Conservation (phyloP, 2,888 invertebrate genomes). For the Epicampocera succincta region DNA sequence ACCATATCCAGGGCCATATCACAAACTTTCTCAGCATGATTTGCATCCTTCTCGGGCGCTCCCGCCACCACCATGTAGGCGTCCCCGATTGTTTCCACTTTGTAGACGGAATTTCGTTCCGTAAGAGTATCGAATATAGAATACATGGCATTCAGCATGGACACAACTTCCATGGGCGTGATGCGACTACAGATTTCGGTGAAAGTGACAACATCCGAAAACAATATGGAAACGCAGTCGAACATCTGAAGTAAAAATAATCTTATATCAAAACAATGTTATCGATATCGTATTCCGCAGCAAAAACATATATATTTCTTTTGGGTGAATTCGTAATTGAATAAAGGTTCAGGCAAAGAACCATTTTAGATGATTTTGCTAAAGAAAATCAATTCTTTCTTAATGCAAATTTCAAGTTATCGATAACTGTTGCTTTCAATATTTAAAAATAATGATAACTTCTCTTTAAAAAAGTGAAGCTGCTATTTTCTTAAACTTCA, state of each 20-base stretch:
- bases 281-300: too few relatives aligned
- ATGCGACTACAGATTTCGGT: conserved; percentile 98
- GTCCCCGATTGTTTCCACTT: conserved; percentile 99
- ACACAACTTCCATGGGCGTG: conserved; percentile 98
- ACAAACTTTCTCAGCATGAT: conserved; percentile 95
- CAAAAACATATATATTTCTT: too few relatives aligned
- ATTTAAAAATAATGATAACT: too few relatives aligned
- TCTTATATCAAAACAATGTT: background rate
- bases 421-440: too few relatives aligned
- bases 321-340: too few relatives aligned
- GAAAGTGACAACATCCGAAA: conserved; percentile 98
- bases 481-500: too few relatives aligned
- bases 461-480: too few relatives aligned
- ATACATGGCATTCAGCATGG: conserved; percentile 98
- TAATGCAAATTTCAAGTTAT: too few relatives aligned
- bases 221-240: conserved; percentile 96
- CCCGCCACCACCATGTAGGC: conserved; percentile 99
- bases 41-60: conserved; percentile 93
- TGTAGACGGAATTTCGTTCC: conserved; percentile 95
- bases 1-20: conserved; percentile 99
- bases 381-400: too few relatives aligned
- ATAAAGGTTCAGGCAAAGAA: too few relatives aligned
- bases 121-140: conserved; percentile 98
- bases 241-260: conserved; percentile 88
- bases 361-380: too few relatives aligned